Percentiles rank a stretch among this genome's conserved stretches.
Conservation (phyloP, 2,888 invertebrate species). For the Eilema caniola region DNA sequence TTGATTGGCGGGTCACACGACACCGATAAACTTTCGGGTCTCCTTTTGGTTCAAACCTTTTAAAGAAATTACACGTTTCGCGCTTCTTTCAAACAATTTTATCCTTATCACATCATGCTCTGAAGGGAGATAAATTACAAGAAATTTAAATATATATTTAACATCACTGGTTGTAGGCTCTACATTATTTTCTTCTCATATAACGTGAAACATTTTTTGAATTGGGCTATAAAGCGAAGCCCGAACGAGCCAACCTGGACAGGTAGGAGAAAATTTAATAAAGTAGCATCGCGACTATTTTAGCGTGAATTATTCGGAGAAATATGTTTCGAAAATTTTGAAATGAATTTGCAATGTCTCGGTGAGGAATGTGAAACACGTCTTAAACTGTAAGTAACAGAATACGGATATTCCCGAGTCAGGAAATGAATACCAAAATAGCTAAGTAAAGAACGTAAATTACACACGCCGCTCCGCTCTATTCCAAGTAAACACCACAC, state of each 20-base stretch:
- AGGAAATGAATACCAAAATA: constrained; percentile 70
- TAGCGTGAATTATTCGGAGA: constrained; percentile 73
- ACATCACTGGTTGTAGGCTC: constrained; percentile 66
- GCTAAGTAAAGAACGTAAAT: constrained; percentile 67
- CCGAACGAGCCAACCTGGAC: constrained; percentile 69
- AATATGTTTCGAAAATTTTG: constrained; percentile 57
- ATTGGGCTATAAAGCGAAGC: constrained; percentile 79
- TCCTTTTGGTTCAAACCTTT: constrained; percentile 56
- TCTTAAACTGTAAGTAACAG: constrained; percentile 22
- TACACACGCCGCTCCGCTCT: constrained; percentile 53
- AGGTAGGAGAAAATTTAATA: constrained; percentile 78
- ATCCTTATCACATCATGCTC: constrained; percentile 45
- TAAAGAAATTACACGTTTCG: constrained; percentile 56
- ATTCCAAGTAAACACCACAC: constrained; percentile 64
- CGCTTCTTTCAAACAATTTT: constrained; percentile 52
- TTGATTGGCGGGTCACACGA: constrained; percentile 62
- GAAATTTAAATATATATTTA: constrained; percentile 56
- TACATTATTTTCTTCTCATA: constrained; percentile 73
- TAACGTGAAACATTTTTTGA: constrained; percentile 79
- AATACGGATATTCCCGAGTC: constrained; percentile 52
- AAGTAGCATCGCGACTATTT: constrained; percentile 77
- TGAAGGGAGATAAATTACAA: constrained; percentile 35
- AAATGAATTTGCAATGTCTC: constrained; percentile 59
- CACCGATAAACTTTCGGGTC: constrained; percentile 60
- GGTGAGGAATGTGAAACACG: constrained; percentile 38